A percentile compares a stretch with the other conserved stretches of the same genome.
phyloP scores from a whole-genome alignment of 2,113 vertebrate species.

The Muscicapa adusta region DNA sequence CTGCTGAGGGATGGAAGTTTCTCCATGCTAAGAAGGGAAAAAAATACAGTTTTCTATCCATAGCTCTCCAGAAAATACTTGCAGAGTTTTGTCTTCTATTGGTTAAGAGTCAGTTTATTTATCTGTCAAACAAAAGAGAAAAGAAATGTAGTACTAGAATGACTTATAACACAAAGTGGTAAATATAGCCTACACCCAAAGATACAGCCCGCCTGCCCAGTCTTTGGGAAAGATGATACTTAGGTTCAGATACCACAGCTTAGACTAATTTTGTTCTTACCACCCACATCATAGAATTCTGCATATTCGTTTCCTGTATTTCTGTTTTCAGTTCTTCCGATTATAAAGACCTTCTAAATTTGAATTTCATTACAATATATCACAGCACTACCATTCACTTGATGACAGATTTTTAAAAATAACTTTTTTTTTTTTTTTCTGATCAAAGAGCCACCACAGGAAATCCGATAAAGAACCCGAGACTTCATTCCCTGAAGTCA shows the following conservation, averaged over 20 bases:
- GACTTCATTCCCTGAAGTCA: background rate
- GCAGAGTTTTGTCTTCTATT: background rate
- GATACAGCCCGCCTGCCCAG: background rate
- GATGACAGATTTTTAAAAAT: background rate
- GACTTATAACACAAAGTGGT: background rate
- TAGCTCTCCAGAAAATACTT: background rate
- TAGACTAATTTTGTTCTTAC: background rate
- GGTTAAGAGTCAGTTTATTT: background rate
- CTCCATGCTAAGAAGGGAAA: background rate
- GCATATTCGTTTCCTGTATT: background rate
- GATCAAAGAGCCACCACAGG: conserved; percentile 21
- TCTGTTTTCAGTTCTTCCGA: background rate
- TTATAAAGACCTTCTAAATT: background rate
- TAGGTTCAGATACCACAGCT: background rate
- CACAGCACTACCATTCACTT: background rate
- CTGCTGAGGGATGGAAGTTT: background rate
- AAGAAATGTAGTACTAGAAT: background rate
- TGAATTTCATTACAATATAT: background rate
- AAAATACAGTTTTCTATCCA: background rate
- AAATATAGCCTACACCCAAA: background rate
- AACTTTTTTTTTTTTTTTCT: background rate
- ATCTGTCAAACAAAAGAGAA: background rate
- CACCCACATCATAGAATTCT: background rate
- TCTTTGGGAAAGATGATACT: background rate
- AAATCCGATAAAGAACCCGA: conserved; percentile 11